Conservation (phyloP, 2,113 vertebrate genomes). For the Epinephelus lanceolatus region DNA sequence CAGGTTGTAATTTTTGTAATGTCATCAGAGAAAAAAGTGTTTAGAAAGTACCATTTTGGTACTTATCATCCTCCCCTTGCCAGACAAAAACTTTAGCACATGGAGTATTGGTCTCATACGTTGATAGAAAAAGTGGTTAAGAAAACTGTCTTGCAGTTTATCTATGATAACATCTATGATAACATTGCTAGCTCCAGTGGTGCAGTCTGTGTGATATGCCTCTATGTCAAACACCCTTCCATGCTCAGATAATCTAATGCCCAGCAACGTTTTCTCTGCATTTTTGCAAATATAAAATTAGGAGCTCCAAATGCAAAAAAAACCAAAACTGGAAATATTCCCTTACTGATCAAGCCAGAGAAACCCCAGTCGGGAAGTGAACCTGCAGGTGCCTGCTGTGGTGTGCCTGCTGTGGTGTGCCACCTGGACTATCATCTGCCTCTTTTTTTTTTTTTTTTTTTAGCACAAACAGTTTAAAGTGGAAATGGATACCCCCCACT, state of each 20-base stretch:
- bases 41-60: neutral
- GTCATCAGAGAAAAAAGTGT: neutral
- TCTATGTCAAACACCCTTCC: neutral
- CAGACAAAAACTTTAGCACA: neutral
- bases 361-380: conserved; percentile 1
- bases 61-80: neutral
- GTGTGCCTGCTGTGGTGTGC: conserved; percentile 15
- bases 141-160: neutral
- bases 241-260: neutral
- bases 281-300: neutral
- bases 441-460: neutral
- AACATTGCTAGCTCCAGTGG: neutral
- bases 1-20: neutral
- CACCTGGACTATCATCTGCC: conserved; percentile 28
- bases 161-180: too few species aligned
- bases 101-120: neutral
- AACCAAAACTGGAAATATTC: neutral
- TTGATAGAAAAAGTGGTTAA: neutral
- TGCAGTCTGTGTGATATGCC: neutral
- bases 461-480: neutral
- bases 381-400: conserved; percentile 4
- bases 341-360: conserved; percentile 4
- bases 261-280: neutral
- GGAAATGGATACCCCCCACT: too few species aligned
- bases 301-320: neutral